Conservation (phyloP, 2,113 vertebrate genomes). For the Embiotoca jacksoni region DNA sequence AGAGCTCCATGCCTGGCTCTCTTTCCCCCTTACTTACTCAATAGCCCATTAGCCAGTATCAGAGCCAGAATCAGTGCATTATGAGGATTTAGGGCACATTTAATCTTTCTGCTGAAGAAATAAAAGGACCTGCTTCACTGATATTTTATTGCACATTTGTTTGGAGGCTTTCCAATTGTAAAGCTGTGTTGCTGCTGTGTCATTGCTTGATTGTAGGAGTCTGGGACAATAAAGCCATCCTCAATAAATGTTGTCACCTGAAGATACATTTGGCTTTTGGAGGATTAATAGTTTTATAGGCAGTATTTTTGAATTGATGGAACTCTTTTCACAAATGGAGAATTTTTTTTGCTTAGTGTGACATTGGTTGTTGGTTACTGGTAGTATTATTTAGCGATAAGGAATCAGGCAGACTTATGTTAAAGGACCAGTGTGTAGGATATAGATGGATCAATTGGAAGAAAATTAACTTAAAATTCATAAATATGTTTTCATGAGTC, state of each 20-base stretch:
- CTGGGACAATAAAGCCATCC: not conserved
- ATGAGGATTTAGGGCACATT: slow-evolving; percentile 26
- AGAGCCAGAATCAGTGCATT: not conserved
- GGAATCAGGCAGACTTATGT: not conserved
- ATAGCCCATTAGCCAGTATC: slow-evolving; percentile 28
- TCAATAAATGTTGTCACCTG: not conserved
- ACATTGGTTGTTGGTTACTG: not conserved
- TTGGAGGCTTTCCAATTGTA: slow-evolving; percentile 19
- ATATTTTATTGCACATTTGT: slow-evolving; percentile 43
- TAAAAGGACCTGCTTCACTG: slow-evolving; percentile 32
- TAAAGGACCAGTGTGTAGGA: not conserved
- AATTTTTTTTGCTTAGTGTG: not conserved
- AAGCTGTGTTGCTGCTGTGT: slow-evolving; percentile 15
- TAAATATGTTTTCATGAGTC: too few species aligned
- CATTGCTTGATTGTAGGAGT: not conserved
- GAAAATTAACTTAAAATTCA: too few species aligned
- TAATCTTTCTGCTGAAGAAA: slow-evolving; percentile 34
- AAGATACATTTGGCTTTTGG: not conserved
- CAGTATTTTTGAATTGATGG: not conserved
- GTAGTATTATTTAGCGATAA: not conserved
- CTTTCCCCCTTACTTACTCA: slow-evolving; percentile 8
- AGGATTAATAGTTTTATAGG: not conserved
- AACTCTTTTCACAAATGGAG: not conserved
- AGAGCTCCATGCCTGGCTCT: not conserved
- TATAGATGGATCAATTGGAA: too few species aligned